phyloP scores from a whole-genome alignment of 2,888 invertebrate species.

The Lithophane semibrunnea region DNA sequence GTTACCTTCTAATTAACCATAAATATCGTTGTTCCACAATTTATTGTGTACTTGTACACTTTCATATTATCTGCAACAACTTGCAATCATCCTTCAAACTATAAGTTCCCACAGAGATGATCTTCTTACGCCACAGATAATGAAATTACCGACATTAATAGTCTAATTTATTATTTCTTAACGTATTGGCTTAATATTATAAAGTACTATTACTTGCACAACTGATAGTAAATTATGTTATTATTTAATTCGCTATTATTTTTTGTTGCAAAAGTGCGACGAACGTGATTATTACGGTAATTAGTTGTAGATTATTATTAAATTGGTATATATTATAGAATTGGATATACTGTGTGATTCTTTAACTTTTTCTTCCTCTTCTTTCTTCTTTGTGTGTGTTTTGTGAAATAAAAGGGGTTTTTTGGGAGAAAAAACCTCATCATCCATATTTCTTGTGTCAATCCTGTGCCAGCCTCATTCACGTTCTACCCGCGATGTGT shows the following conservation, averaged over 20 bases:
- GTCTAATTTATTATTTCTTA: conserved; percentile 50
- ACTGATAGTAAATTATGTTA: conserved; percentile 39
- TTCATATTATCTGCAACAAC: not conserved
- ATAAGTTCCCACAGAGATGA: conserved; percentile 45
- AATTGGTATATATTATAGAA: not conserved
- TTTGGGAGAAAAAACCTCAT: too few relatives aligned
- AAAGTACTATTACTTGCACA: conserved; percentile 40
- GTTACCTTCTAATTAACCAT: not conserved
- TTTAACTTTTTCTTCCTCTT: not conserved
- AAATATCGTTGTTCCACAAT: not conserved
- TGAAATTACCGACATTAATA: conserved; percentile 50
- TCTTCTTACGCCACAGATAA: conserved; percentile 54
- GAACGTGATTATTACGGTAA: conserved; percentile 32
- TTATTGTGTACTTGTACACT: not conserved
- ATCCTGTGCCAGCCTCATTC: too few relatives aligned
- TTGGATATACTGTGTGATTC: not conserved
- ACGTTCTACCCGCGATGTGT: too few relatives aligned
- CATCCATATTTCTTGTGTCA: too few relatives aligned
- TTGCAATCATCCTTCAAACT: conserved; percentile 34
- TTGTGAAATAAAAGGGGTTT: not conserved
- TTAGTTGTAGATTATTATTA: conserved; percentile 26
- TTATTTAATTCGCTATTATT: conserved; percentile 47
- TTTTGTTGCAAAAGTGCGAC: conserved; percentile 47
- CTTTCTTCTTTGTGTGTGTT: too few relatives aligned
- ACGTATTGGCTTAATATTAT: conserved; percentile 48